These are phyloP conservation scores for Myotis pilosus DNA, from an alignment of 2,797 vertebrate species.

Conservation along the genomic window DNA sequence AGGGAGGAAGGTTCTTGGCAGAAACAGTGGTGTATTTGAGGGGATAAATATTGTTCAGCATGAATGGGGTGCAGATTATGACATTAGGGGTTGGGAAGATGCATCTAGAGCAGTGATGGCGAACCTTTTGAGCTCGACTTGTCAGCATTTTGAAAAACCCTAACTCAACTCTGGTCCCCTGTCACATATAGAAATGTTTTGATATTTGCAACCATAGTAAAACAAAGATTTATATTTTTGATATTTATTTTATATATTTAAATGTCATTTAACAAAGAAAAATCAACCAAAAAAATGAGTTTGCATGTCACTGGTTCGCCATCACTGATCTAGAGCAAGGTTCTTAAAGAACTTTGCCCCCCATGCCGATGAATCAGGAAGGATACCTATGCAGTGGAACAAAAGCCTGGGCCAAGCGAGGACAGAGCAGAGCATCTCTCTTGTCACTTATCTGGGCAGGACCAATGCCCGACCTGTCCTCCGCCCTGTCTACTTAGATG, in stretches of 20 bases:
- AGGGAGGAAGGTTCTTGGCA: neutral
- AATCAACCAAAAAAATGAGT: no score
- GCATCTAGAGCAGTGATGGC: neutral
- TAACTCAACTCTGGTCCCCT: no score
- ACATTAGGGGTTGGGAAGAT: neutral
- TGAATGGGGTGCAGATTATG: neutral
- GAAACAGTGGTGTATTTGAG: neutral
- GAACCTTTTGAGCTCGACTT: no score
- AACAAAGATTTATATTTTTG: no score
- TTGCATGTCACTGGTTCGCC: no score
- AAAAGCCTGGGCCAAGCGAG: neutral
- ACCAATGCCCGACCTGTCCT: accelerated
- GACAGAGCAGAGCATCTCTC: no score
- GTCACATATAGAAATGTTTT: no score
- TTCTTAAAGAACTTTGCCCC: neutral
- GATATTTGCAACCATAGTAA: no score
- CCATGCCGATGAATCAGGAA: neutral
- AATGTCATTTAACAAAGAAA: no score
- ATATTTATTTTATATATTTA: no score
- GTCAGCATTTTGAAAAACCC: no score
- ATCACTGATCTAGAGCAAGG: neutral
- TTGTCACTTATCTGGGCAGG: accelerated
- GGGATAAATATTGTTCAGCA: neutral
- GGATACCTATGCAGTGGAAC: accelerated
- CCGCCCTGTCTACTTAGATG: neutral